Percentiles rank a stretch among this genome's conserved stretches.
phyloP scores from a whole-genome alignment of 2,113 vertebrate genomes.

The Ctenodactylus gundi region DNA sequence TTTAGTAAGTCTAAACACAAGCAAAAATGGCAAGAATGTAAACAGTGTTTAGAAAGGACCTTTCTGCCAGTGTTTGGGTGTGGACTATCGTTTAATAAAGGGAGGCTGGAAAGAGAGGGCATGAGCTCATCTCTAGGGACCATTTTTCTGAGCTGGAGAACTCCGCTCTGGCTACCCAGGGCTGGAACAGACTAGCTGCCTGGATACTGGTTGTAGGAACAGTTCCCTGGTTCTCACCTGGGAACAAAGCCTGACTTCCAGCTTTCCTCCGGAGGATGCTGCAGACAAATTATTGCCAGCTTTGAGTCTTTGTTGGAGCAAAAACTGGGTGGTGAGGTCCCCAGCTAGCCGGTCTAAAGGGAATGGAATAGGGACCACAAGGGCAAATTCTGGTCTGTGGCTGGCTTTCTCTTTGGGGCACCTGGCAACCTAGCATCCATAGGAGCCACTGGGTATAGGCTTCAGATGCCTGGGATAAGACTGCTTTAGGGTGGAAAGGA shows the following conservation, averaged over 20 bases:
- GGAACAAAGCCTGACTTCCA: not conserved
- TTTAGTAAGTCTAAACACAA: slow-evolving; percentile 57
- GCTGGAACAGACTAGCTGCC: not conserved
- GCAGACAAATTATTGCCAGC: not conserved
- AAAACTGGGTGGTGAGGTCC: not conserved
- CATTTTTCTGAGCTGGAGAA: accelerated
- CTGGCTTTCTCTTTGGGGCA: not conserved
- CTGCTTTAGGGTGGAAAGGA: not conserved
- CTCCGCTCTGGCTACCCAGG: not conserved
- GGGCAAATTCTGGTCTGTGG: not conserved
- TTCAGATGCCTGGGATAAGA: not conserved
- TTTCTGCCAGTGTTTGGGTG: not conserved
- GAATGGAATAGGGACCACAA: not conserved
- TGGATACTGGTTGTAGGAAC: not conserved
- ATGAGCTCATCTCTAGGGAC: accelerated
- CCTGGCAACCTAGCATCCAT: not conserved
- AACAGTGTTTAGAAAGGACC: slow-evolving; percentile 40
- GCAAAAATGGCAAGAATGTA: slow-evolving; percentile 67
- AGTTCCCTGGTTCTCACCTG: not conserved
- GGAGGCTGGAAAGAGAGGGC: not conserved
- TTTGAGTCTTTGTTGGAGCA: not conserved
- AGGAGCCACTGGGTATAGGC: not conserved
- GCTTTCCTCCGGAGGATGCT: not conserved
- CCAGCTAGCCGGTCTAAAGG: not conserved
- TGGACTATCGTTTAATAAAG: not conserved